Base-by-base conservation (phyloP, 2,113 vertebrate genomes). In the Chauna torquata region DNA sequence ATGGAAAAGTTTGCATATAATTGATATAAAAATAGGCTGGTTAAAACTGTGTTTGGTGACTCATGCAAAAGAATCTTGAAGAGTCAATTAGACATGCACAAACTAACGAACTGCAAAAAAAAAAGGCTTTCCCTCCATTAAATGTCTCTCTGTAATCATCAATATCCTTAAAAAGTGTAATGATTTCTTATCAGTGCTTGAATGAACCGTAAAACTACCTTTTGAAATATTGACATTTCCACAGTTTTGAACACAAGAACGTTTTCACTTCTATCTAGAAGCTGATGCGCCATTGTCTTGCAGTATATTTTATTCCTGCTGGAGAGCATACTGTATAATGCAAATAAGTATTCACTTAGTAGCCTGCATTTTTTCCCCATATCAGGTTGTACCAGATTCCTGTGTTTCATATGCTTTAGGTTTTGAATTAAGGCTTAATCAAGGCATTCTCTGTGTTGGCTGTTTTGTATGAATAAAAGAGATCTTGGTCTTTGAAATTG, bases 201-300 rank as follows among this genome's bases (percentile, higher is more conserved):
- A 98, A 98, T 98, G 97, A 98, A 98, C 98, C 95, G 75, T 97
- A 98, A 98, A 98, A 98, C 96, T 98, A 97, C 96, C 97, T 98
- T 98, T 98, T 97, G 97, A 97, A 97, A 97, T 98, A 98, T 98
- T 98, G 98, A 99, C 97, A 98, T 98, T 98, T 98, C 97, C 97
- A 98, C 96, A 96, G 55, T 95, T 97, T 94, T 98, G 97, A 98
- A 92, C 94, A 97, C 95, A 94, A 97, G 79, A 97, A 97, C 95
- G 92, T 96, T 97, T 97, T 96, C 55, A 94, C 23, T 97, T 91
- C 58, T 82, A 34, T 96, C 97, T 96, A 92, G 92, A 97, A 98
- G 77, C 89, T 97, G 88, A 98, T 54, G 45, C 82, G 72, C 54
- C 80, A 55, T 94, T 96, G 86, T 92, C 94, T 97, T 97, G 88